Base-by-base conservation (phyloP, 92 coral and sea anemone species). In the Porites divaricata region DNA sequence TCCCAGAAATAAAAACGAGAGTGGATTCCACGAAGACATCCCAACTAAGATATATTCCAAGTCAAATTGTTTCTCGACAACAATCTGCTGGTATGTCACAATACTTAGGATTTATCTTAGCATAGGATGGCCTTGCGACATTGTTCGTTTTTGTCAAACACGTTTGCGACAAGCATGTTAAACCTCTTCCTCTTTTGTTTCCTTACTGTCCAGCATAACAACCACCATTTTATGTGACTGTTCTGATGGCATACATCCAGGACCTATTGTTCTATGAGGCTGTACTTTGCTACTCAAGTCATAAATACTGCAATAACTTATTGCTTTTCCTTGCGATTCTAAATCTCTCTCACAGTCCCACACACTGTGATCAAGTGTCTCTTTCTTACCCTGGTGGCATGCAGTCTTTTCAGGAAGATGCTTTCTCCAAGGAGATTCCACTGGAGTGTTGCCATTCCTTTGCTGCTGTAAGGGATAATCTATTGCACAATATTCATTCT, bases 301-400 rank as follows among this genome's bases (percentile, higher is more conserved):
- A 16, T 68, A 80, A 25, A 68, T 69, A 68, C 75, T 41, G 56
- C 57, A 56, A 20, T 69, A 68, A 12, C 75, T 67, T 53, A 54
- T 54, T 2, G 65, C 85, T 80, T 19, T 56, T 53, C 76, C 85
- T 28, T 80, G 85, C 35, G 76, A 80, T 7, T 69, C 58, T 24
- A 69, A 22, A 68, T 52, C 25, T 69, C 56, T 80, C 56, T 53
- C 22, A 13, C 26, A 21, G 65, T 13, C 76, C 59, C 15, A 41
- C 6, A 20, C 9, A 49, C 74, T 66, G 64, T 17, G 51, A 41
- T n/a, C 25, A 45, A n/a, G 21, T 26, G n/a, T 67, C 41, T 20
- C 53, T 56, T 22, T 35, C 56, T 23, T 49, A 50, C 48, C 11
- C 63, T 23, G 35, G 17, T 49, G 72, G 35, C 67, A 26, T 35